Evolutionary conservation across 2,888 invertebrate species (phyloP).

Genomic region (Druceiella hillmani): DNA sequence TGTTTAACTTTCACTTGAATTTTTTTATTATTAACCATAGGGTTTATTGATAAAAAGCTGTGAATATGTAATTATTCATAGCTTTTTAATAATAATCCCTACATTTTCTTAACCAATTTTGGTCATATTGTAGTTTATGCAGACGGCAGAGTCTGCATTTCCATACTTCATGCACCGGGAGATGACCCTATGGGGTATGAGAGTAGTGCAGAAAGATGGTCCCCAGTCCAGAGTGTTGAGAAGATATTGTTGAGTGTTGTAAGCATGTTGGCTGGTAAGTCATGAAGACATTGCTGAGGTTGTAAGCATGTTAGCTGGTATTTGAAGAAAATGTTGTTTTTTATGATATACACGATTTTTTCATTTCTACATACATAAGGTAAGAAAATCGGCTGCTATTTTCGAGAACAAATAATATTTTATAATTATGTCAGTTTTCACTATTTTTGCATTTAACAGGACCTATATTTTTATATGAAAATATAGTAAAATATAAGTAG

Average conservation of each 20-base stretch:
- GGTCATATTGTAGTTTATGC: constrained; percentile 64
- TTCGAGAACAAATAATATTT: too few species aligned
- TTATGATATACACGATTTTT: constrained; percentile 2
- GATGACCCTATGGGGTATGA: constrained; percentile 99
- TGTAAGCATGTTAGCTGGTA: constrained; percentile 53
- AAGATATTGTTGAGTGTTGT: constrained; percentile 97
- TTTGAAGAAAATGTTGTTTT: constrained; percentile 3
- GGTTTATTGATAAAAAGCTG: too few species aligned
- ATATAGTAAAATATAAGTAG: too few species aligned
- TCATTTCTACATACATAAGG: not conserved
- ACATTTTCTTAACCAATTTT: constrained; percentile 29
- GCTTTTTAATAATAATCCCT: too few species aligned
- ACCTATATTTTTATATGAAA: too few species aligned
- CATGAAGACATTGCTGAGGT: too few species aligned
- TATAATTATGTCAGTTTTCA: too few species aligned
- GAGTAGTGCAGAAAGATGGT: constrained; percentile 97
- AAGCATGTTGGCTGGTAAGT: constrained; percentile 83
- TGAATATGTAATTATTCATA: too few species aligned
- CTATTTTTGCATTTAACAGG: too few species aligned
- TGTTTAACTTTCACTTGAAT: too few species aligned
- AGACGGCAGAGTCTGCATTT: constrained; percentile 98
- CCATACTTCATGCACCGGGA: constrained; percentile 97
- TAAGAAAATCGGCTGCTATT: constrained; percentile 3
- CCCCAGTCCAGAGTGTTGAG: constrained; percentile 98
- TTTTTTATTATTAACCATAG: too few species aligned